Base-by-base conservation (phyloP, 2,113 vertebrate genomes). In the Gymnorhina tibicen region DNA sequence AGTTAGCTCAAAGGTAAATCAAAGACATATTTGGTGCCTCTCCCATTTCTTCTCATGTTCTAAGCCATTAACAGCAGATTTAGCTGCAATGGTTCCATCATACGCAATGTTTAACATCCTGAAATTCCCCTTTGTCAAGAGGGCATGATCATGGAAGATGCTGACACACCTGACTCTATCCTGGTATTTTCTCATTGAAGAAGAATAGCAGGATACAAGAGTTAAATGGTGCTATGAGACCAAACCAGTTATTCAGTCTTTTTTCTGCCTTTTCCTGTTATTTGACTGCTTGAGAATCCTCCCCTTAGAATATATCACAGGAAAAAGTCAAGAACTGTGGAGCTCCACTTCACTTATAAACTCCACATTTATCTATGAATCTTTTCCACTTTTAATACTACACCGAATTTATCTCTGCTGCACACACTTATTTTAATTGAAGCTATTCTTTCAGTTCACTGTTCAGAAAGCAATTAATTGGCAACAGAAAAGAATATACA, bases 1-100 rank as follows among this genome's bases (percentile, higher is more conserved):
- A 88, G 68, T 97, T 97, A 97, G 86, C 68, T 84, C 72, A 91
- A 87, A 91, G 60, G 76, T 89, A 97, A 95, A 96, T 96, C 78
- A 93, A 95, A 97, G 86, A 89, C 94, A 93, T 84, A 88, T 77
- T 95, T 86, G 64, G 30, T 39, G 35, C n/a, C 50, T 76, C 83
- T 94, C 58, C 39, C 49, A 76, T 80, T 90, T 96, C 85, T 63
- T 88, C 92, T 86, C 56, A 47, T 37, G 72, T 77, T 92, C 60
- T 50, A 92, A 84, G 52, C 79, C 73, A 91, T 77, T 88, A 79
- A 81, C 35, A 81, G 55, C 85, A 30, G 47, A 67, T 74, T 92
- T 47, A 86, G 73, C 70, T 84, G 59, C 92, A 91, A 50, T 9
- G 19, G 47, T 78, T 92, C 60, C 68, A 90, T 59, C 47, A 35